phyloP scores from a whole-genome alignment of 2,797 vertebrate genomes.

The Channa striata region DNA sequence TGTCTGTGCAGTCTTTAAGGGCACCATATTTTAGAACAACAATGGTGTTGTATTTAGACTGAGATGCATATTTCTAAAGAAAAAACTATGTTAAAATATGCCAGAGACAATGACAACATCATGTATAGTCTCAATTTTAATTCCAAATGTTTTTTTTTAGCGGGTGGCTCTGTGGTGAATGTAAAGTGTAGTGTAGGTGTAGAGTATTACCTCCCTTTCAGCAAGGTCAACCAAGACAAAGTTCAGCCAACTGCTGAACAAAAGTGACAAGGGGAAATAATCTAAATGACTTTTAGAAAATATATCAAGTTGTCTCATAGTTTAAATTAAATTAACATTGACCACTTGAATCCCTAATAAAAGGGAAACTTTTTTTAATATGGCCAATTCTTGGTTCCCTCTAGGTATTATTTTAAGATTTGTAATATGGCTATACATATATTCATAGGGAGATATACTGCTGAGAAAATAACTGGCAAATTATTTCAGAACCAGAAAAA shows the following conservation, averaged over 20 bases:
- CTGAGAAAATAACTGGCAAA: constrained; percentile 2
- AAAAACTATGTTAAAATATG: not conserved
- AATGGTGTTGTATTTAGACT: not conserved
- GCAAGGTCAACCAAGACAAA: not conserved
- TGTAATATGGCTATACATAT: not conserved
- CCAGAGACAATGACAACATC: too few relatives aligned
- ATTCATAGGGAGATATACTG: not conserved
- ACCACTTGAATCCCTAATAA: not conserved
- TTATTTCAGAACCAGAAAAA: not conserved
- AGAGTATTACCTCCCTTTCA: not conserved
- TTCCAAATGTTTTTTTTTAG: not conserved
- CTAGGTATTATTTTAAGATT: not conserved
- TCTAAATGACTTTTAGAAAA: not conserved
- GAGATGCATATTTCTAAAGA: not conserved
- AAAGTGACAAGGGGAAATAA: constrained; percentile 1
- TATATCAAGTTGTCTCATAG: constrained; percentile 2
- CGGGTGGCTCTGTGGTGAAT: not conserved
- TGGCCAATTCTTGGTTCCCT: not conserved
- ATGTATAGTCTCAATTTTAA: not conserved
- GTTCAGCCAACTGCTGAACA: not conserved
- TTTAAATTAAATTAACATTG: not conserved
- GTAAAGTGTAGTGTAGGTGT: not conserved
- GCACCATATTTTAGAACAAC: not conserved
- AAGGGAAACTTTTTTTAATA: constrained; percentile 1
- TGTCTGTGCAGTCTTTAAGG: constrained; percentile 1